Evolutionary conservation across 2,113 vertebrate genomes (phyloP), one percentile per base, ranked within the genome.

Genomic region (Gobius niger): DNA sequence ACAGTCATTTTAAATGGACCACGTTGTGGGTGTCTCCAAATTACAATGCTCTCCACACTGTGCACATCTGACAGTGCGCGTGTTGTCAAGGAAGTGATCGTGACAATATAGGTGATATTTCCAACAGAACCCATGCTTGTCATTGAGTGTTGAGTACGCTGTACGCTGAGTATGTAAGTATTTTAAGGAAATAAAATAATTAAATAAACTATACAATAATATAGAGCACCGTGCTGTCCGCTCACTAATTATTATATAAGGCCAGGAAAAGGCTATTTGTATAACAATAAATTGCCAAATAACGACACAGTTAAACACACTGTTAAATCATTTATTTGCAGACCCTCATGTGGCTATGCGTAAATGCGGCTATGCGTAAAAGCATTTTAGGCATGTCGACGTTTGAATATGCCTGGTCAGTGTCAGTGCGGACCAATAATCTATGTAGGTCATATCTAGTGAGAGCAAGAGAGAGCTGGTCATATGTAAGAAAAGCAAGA

Each of bases 161-260:
- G n/a, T n/a, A n/a, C n/a, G n/a, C n/a, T n/a, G n/a, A n/a, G n/a
- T n/a, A n/a, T n/a, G n/a, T n/a, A n/a, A n/a, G n/a, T n/a, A 34
- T 34, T 24, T 34, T 34, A 34, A 34, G 24, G 24, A 34, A 34
- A 34, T 34, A 34, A 34, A 34, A 34, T 4, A 34, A 34, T 34
- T 34, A 34, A 34, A 34, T 34, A 34, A 34, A 3, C 24, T 34
- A 34, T 60, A 42, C 16, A 60, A 42, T 60, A 15, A 44, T 85
- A 82, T 75, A 81, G 75, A 78, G 81, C 70, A 73, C n/a, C 82
- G 50, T 50, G 41, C 83, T 87, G 80, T 8, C 44, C 15, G 67
- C 44, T 56, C 73, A 75, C 56, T 73, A 59, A 59, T 18, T 54
- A n/a, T 81, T 71, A 72, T 77, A 69, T 65, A 54, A 54, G 6